These are phyloP conservation scores for Euplexia lucipara DNA, from an alignment of 2,888 invertebrate genomes.

Conservation along the genomic window DNA sequence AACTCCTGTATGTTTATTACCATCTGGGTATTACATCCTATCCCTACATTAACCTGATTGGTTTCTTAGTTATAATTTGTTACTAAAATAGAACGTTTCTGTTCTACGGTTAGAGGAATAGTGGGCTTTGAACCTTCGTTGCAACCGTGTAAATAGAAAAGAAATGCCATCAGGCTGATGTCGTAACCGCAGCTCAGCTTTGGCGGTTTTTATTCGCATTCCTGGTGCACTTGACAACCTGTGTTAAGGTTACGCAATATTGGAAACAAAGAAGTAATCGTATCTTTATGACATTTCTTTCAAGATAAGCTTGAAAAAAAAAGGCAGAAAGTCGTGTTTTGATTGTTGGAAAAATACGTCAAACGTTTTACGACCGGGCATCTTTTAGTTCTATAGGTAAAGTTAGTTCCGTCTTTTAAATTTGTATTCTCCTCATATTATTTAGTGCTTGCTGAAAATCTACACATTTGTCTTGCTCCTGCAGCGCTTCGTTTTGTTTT, in stretches of 20 bases:
- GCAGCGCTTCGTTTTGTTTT: slow-evolving; percentile 80
- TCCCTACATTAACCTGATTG: slow-evolving; percentile 43
- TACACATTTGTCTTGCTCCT: slow-evolving; percentile 72
- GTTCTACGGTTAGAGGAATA: slow-evolving; percentile 49
- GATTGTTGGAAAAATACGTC: slow-evolving; percentile 28
- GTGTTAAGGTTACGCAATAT: slow-evolving; percentile 63
- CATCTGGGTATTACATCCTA: slow-evolving; percentile 44
- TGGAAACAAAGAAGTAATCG: slow-evolving; percentile 36
- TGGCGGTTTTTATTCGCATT: slow-evolving; percentile 73
- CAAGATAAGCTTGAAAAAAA: slow-evolving; percentile 9
- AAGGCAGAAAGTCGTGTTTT: slow-evolving; percentile 19
- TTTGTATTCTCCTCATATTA: slow-evolving; percentile 76
- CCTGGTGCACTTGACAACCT: slow-evolving; percentile 64
- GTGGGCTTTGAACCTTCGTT: slow-evolving; percentile 60
- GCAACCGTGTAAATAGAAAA: slow-evolving; percentile 66
- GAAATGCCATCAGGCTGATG: slow-evolving; percentile 49
- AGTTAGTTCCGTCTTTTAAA: slow-evolving; percentile 69
- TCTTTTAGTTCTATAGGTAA: slow-evolving; percentile 37
- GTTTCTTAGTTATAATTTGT: slow-evolving; percentile 50
- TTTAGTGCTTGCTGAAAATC: slow-evolving; percentile 72
- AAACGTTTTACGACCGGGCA: slow-evolving; percentile 8
- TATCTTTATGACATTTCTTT: slow-evolving; percentile 16
- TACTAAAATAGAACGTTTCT: slow-evolving; percentile 54
- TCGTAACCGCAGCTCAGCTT: slow-evolving; percentile 62
- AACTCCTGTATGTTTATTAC: slow-evolving; percentile 48